phyloP scores from a whole-genome alignment of 2,797 vertebrate species.

The Champsocephalus gunnari region DNA sequence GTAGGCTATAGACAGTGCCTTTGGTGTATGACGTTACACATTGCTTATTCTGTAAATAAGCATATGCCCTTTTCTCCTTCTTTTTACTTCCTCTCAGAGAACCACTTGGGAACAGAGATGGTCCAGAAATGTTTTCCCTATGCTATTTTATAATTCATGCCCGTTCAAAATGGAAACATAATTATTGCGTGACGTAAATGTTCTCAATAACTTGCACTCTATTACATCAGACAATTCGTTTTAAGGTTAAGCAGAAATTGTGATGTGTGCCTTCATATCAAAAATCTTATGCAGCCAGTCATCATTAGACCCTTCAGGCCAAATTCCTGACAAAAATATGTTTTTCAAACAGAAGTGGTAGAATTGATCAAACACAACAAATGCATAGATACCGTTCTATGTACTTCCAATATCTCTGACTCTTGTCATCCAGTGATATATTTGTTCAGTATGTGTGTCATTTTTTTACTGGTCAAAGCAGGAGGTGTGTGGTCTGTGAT shows the following conservation, averaged over 20 bases:
- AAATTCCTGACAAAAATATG: neutral
- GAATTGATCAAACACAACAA: slow-evolving; percentile 3
- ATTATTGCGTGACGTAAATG: slow-evolving; percentile 23
- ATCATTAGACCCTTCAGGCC: neutral
- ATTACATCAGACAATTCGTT: slow-evolving; percentile 52
- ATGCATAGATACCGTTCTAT: neutral
- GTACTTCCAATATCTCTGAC: slow-evolving; percentile 14
- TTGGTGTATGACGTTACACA: neutral
- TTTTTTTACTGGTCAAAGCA: slow-evolving; percentile 38
- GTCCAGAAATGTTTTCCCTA: slow-evolving; percentile 18
- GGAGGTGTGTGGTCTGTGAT: slow-evolving; percentile 46
- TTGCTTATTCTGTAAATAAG: neutral
- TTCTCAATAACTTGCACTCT: slow-evolving; percentile 40
- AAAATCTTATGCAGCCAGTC: neutral
- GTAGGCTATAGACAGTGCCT: too few species aligned
- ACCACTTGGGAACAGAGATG: neutral
- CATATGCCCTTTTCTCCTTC: neutral
- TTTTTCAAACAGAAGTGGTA: neutral
- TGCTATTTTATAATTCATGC: slow-evolving; percentile 25
- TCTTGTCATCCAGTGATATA: slow-evolving; percentile 21
- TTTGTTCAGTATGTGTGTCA: slow-evolving; percentile 16
- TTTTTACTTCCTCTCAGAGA: neutral
- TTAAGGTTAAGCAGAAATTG: neutral
- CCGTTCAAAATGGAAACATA: slow-evolving; percentile 8
- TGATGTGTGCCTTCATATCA: neutral